A percentile compares a stretch with the other conserved stretches of the same genome.
These are phyloP conservation scores for Potorous gilbertii DNA, from an alignment of 2,797 vertebrate species.

Conservation along the genomic window DNA sequence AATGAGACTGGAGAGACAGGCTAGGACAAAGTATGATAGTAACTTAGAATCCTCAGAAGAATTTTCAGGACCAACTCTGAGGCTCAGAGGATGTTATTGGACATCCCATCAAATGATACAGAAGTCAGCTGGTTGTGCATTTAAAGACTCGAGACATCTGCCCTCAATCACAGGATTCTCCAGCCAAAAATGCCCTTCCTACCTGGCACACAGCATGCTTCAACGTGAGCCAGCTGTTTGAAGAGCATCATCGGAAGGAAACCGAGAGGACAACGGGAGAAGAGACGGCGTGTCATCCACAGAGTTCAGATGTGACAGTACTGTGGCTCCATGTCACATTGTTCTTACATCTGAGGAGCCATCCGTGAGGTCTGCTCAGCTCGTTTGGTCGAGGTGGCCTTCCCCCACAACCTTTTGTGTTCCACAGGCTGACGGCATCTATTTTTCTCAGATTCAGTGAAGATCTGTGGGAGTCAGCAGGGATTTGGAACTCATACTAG, in stretches of 20 bases:
- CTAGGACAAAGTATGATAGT: not conserved
- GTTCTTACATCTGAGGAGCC: not conserved
- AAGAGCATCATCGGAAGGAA: not conserved
- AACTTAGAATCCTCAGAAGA: not conserved
- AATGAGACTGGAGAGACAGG: not conserved
- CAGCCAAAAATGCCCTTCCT: not conserved
- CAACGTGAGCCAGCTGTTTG: not conserved
- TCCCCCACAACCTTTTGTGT: not conserved
- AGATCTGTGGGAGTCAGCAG: not conserved
- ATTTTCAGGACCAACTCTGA: not conserved
- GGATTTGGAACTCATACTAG: not conserved
- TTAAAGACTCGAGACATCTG: not conserved
- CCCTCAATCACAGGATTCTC: not conserved
- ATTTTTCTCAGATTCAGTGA: constrained; percentile 5
- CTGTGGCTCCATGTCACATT: not conserved
- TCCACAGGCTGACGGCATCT: not conserved
- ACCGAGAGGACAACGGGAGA: not conserved
- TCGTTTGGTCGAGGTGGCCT: not conserved
- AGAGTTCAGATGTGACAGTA: not conserved
- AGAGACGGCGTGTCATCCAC: not conserved
- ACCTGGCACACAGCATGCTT: accelerated
- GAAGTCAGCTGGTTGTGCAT: not conserved
- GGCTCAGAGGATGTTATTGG: not conserved
- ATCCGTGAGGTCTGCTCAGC: not conserved
- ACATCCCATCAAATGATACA: not conserved